These are phyloP conservation scores for Parazoanthus swiftii DNA, from an alignment of 92 coral and sea anemone genomes.

Conservation along the genomic window DNA sequence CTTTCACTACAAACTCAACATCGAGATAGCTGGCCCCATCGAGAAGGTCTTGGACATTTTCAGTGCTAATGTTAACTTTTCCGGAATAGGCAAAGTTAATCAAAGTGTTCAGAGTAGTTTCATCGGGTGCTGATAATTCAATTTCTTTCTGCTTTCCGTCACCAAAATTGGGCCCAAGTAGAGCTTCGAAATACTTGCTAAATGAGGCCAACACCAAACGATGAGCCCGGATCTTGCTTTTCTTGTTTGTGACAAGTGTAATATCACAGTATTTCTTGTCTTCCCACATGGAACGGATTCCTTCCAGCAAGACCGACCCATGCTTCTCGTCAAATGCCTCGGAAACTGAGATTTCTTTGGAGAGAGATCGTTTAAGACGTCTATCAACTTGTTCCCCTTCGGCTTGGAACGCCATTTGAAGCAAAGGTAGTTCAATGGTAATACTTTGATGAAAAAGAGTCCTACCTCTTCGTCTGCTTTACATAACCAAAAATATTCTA, in stretches of 20 bases:
- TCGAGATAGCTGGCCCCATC: slow-evolving; percentile 79
- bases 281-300: slow-evolving; percentile 57
- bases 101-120: slow-evolving; percentile 56
- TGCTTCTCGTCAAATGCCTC: not conserved
- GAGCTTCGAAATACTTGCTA: slow-evolving; percentile 77
- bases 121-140: slow-evolving; percentile 63
- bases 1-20: slow-evolving; percentile 72
- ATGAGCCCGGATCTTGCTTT: slow-evolving; percentile 72
- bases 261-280: slow-evolving; percentile 76
- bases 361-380: no score
- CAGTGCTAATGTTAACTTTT: slow-evolving; percentile 55
- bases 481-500: no score
- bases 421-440: no score
- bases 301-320: slow-evolving; percentile 43
- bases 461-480: no score
- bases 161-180: slow-evolving; percentile 64
- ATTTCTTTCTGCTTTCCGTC: slow-evolving; percentile 70
- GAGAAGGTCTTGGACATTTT: slow-evolving; percentile 73
- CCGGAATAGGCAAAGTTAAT: slow-evolving; percentile 88
- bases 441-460: no score
- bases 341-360: no score
- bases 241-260: slow-evolving; percentile 53
- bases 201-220: slow-evolving; percentile 70
- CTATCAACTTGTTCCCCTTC: no score
- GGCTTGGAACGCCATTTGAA: no score